phyloP scores from a whole-genome alignment of 2,797 vertebrate genomes.

The Rhyacichthys aspro region DNA sequence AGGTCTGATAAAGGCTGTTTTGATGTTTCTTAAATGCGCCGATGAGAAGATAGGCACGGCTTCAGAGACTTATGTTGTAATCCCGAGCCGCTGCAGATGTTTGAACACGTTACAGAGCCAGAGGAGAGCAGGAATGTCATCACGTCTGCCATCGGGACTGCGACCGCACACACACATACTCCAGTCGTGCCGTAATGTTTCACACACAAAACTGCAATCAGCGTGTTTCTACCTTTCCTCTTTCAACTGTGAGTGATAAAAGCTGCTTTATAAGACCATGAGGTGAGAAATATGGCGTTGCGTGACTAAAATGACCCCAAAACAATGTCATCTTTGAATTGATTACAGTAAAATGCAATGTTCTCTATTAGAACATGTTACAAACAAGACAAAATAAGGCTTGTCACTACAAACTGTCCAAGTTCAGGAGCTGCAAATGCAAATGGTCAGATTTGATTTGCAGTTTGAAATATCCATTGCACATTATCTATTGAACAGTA shows the following conservation, averaged over 20 bases:
- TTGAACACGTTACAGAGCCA: constrained; percentile 63
- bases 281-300: too few species aligned
- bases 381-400: too few species aligned
- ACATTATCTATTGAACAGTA: too few species aligned
- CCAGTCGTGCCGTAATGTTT: constrained; percentile 1
- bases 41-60: constrained; percentile 64
- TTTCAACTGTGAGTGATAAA: not conserved
- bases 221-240: not conserved
- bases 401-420: too few species aligned
- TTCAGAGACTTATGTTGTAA: constrained; percentile 54
- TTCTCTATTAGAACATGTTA: too few species aligned
- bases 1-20: constrained; percentile 60
- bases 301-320: too few species aligned
- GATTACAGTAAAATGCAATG: too few species aligned
- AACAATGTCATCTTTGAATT: too few species aligned
- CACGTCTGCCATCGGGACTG: constrained; percentile 16
- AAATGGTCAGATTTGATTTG: too few species aligned
- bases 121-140: constrained; percentile 42
- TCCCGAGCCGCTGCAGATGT: constrained; percentile 56
- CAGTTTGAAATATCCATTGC: too few species aligned
- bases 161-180: constrained; percentile 11
- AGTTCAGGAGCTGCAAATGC: too few species aligned
- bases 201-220: not conserved
- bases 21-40: constrained; percentile 55
- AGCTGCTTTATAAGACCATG: too few species aligned